Conservation (phyloP, 2,888 invertebrate genomes). For the Idaea aversata region DNA sequence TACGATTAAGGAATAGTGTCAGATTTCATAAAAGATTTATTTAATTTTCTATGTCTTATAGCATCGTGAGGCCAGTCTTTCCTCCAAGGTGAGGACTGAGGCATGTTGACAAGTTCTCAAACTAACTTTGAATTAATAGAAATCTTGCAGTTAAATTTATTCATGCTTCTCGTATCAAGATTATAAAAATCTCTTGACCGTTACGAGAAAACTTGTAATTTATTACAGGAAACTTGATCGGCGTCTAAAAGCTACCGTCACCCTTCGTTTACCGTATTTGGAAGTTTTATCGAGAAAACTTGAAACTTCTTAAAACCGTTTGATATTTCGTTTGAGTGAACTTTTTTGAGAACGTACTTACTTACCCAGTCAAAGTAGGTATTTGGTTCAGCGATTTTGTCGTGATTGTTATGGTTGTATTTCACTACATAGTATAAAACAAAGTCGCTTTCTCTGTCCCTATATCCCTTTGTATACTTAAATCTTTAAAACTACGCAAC, state of each 20-base stretch:
- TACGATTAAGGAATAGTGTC: constrained; percentile 18
- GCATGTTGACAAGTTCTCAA: background rate
- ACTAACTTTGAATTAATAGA: background rate
- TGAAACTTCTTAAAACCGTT: constrained; percentile 28
- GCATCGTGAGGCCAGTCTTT: too few relatives aligned
- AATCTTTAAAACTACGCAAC: too few relatives aligned
- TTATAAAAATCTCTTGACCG: constrained; percentile 50
- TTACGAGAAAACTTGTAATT: constrained; percentile 46
- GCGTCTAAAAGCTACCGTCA: constrained; percentile 35
- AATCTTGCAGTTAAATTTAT: constrained; percentile 35
- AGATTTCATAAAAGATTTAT: background rate
- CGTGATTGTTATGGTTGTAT: too few relatives aligned
- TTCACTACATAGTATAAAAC: too few relatives aligned
- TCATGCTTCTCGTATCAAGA: constrained; percentile 33
- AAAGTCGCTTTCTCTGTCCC: too few relatives aligned
- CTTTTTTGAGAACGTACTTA: constrained; percentile 13
- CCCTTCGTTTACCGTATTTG: constrained; percentile 44
- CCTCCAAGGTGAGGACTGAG: too few relatives aligned
- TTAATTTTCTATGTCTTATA: too few relatives aligned
- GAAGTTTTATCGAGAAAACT: constrained; percentile 28
- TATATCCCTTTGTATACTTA: too few relatives aligned
- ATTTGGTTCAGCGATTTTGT: too few relatives aligned
- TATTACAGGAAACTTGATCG: constrained; percentile 47
- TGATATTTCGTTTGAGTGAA: constrained; percentile 36
- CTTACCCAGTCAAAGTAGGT: background rate